These are phyloP conservation scores for Ceuthmochares aereus DNA, from an alignment of 2,113 vertebrate species.

Conservation along the genomic window DNA sequence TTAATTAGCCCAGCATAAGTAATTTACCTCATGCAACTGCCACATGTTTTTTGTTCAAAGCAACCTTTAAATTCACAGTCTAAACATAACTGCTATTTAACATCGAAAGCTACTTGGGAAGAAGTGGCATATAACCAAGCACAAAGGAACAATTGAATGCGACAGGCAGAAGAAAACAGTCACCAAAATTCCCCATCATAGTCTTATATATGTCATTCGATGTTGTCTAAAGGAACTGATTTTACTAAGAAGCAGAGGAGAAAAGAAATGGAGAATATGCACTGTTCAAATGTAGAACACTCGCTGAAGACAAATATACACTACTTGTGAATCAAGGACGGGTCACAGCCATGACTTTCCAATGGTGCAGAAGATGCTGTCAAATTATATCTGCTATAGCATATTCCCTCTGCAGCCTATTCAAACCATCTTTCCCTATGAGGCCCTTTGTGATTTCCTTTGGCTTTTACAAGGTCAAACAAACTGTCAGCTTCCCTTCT, in stretches of 20 bases:
- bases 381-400: neutral
- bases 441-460: neutral
- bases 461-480: neutral
- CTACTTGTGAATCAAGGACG: neutral
- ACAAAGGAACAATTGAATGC: conserved; percentile 4
- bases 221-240: neutral
- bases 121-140: conserved; percentile 2
- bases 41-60: neutral
- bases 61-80: neutral
- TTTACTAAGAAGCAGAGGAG: neutral
- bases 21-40: neutral
- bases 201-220: neutral
- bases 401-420: neutral
- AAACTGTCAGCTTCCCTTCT: neutral
- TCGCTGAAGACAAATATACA: neutral
- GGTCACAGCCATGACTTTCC: neutral
- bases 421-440: neutral
- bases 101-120: neutral
- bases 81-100: neutral
- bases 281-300: neutral
- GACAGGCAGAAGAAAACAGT: conserved; percentile 30
- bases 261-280: neutral
- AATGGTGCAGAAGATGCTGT: neutral
- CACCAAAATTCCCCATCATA: neutral
- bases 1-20: conserved; percentile 8